A percentile compares a stretch with the other conserved stretches of the same genome.
Evolutionary conservation across 35 echinoderm and acorn worm genomes (phyloP).

Genomic region (Anneissia japonica): DNA sequence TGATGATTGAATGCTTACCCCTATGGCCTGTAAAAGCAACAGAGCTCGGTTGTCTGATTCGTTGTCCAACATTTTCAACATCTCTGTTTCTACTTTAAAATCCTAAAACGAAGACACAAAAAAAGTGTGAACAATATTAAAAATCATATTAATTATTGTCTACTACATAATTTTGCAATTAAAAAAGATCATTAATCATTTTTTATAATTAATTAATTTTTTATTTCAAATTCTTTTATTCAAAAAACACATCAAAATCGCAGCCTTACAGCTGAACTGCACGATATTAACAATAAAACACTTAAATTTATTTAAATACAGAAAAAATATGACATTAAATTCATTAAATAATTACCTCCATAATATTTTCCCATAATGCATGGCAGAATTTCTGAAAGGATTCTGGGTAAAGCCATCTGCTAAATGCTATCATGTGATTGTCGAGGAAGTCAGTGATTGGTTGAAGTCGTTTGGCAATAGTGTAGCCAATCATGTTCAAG

Average conservation of each 20-base stretch:
- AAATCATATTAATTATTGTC: neutral
- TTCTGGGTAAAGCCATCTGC: constrained; percentile 8
- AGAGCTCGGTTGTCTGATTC: neutral
- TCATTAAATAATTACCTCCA: neutral
- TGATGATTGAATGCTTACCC: neutral
- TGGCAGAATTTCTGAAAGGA: neutral
- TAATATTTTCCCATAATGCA: constrained; percentile 1
- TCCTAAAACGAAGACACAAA: neutral
- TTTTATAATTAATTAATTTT: too few relatives aligned
- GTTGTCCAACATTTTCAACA: neutral
- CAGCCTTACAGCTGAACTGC: too few relatives aligned
- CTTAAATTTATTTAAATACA: too few relatives aligned
- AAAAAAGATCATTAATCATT: too few relatives aligned
- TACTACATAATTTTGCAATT: too few relatives aligned
- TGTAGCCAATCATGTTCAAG: constrained; percentile 1
- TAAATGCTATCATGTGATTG: constrained; percentile 6
- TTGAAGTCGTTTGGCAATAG: constrained; percentile 2
- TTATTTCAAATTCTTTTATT: too few relatives aligned
- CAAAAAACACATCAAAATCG: too few relatives aligned
- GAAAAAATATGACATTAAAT: neutral
- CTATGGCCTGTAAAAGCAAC: neutral
- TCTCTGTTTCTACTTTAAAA: constrained; percentile 6
- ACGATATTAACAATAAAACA: too few relatives aligned
- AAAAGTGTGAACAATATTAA: neutral
- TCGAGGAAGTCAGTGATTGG: constrained; percentile 8